Evolutionary conservation across 2,797 vertebrate species (phyloP).

Genomic region (Mycteria americana): DNA sequence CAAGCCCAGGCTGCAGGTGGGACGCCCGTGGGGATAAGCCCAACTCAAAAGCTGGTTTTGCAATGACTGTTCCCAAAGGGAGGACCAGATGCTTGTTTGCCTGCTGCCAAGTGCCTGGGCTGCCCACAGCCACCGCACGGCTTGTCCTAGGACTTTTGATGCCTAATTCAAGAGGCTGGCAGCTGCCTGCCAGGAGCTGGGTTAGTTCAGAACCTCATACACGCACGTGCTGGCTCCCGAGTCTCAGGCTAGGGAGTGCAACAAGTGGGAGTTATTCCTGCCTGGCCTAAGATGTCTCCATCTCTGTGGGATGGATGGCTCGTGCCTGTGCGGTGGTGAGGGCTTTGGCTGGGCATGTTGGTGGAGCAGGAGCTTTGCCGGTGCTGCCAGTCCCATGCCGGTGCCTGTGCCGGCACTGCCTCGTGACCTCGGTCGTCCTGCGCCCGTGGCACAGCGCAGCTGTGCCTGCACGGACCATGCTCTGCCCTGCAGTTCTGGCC

Average conservation of each 20-base stretch:
- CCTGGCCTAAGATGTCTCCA: neutral
- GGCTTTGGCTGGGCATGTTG: neutral
- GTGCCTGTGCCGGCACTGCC: neutral
- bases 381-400: accelerated
- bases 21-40: neutral
- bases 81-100: neutral
- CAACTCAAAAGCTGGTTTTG: neutral
- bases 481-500: neutral
- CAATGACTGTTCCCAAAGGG: neutral
- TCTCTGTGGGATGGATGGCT: neutral
- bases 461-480: accelerated
- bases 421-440: accelerated
- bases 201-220: neutral
- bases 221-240: neutral
- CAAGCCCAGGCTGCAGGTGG: neutral
- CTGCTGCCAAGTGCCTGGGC: neutral
- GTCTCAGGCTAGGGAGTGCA: neutral
- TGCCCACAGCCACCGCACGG: neutral
- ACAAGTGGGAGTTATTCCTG: slow-evolving; percentile 7
- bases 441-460: accelerated
- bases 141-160: neutral
- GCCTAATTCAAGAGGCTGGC: neutral
- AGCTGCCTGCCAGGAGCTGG: neutral
- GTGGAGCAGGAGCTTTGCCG: neutral
- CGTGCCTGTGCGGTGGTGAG: accelerated